Conservation (phyloP, 2,113 vertebrate genomes). For the Solea solea region DNA sequence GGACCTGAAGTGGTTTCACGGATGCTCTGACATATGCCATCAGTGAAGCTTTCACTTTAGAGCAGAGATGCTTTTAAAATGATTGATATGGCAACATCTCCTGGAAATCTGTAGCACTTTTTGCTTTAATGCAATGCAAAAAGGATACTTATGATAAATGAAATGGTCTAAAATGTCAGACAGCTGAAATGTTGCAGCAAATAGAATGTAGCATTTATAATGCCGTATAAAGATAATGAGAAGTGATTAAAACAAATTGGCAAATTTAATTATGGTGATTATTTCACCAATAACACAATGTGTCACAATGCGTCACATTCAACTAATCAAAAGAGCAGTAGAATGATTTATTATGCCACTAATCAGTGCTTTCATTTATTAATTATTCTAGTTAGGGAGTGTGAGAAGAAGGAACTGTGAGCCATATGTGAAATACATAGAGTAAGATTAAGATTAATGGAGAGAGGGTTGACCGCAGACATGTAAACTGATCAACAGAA, state of each 20-base stretch:
- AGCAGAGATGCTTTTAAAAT: too few relatives aligned
- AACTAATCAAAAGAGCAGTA: neutral
- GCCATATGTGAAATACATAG: neutral
- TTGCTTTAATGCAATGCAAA: neutral
- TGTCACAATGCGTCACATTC: too few relatives aligned
- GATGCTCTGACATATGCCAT: too few relatives aligned
- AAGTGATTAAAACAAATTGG: too few relatives aligned
- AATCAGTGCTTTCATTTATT: conserved; percentile 31
- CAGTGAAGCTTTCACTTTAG: too few relatives aligned
- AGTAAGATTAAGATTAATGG: conserved; percentile 17
- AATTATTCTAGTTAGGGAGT: conserved; percentile 5
- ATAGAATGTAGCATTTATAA: neutral
- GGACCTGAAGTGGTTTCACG: too few relatives aligned
- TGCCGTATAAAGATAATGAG: too few relatives aligned
- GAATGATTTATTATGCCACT: conserved; percentile 18
- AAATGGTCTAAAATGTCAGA: neutral
- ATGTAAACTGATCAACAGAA: conserved; percentile 27
- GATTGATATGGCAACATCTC: neutral
- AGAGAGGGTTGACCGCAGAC: conserved; percentile 12
- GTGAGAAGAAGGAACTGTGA: conserved; percentile 1
- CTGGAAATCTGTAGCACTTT: neutral
- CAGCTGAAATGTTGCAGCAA: neutral
- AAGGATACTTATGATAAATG: neutral
- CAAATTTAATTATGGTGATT: too few relatives aligned
- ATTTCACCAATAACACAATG: too few relatives aligned